Percentiles rank a stretch among this genome's conserved stretches.
These are phyloP conservation scores for Cheilosia vernalis DNA, from an alignment of 2,888 invertebrate species.

Conservation along the genomic window DNA sequence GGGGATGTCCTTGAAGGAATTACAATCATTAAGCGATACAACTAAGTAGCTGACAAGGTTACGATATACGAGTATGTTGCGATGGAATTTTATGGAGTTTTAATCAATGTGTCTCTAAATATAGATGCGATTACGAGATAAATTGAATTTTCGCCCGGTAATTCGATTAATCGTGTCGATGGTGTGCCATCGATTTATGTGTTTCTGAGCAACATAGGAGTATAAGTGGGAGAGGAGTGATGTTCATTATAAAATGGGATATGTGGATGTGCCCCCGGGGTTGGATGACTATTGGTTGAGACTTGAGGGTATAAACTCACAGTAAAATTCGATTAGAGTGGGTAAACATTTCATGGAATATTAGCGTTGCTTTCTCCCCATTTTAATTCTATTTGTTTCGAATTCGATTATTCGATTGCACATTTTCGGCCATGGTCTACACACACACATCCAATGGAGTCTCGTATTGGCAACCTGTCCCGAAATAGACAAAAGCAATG, in stretches of 20 bases:
- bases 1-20: not conserved
- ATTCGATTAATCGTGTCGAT: not conserved
- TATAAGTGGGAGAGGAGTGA: not conserved
- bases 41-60: not conserved
- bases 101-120: not conserved
- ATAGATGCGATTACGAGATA: constrained; percentile 10
- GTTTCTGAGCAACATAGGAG: not conserved
- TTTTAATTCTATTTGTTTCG: too few relatives aligned
- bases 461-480: too few relatives aligned
- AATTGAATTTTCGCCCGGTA: constrained; percentile 26
- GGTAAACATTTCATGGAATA: too few relatives aligned
- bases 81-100: not conserved
- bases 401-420: too few relatives aligned
- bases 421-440: too few relatives aligned
- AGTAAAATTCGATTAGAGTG: too few relatives aligned
- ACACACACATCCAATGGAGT: too few relatives aligned
- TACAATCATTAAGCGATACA: not conserved
- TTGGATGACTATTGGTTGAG: too few relatives aligned
- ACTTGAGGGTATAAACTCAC: too few relatives aligned
- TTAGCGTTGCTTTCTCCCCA: too few relatives aligned
- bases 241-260: not conserved
- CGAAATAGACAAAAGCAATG: too few relatives aligned
- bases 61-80: not conserved
- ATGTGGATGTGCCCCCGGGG: too few relatives aligned
- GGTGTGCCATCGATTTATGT: not conserved